Percentiles rank a stretch among this genome's conserved stretches.
phyloP scores from a whole-genome alignment of 2,113 vertebrate species.

The Otis tarda region DNA sequence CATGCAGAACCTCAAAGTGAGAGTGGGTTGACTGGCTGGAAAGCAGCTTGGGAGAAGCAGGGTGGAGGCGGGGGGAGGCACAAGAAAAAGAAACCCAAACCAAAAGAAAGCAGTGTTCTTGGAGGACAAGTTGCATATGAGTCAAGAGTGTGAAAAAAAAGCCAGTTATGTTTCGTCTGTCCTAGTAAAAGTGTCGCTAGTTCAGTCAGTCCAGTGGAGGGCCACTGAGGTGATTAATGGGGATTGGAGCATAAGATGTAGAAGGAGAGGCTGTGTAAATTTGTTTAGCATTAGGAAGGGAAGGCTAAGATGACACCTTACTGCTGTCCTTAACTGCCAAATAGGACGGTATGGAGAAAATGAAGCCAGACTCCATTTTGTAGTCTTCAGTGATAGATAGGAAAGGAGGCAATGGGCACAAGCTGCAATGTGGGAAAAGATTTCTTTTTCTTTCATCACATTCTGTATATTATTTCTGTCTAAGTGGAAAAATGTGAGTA shows the following conservation, averaged over 20 bases:
- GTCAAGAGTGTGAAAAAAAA: neutral
- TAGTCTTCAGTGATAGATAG: neutral
- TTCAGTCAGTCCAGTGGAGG: neutral
- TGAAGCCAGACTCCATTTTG: neutral
- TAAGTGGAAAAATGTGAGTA: neutral
- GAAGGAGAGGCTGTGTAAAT: neutral
- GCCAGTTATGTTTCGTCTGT: neutral
- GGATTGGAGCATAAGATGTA: neutral
- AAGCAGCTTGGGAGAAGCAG: neutral
- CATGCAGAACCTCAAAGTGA: neutral
- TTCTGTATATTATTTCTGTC: neutral
- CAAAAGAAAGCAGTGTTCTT: neutral
- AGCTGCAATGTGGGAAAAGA: neutral
- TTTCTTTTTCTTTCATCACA: neutral
- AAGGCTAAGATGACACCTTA: neutral
- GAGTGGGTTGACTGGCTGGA: neutral
- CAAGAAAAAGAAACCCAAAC: neutral
- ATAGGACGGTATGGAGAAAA: neutral
- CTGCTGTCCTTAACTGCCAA: neutral
- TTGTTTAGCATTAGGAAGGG: neutral
- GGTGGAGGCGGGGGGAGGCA: accelerated
- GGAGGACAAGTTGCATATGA: neutral
- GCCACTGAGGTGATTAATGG: neutral
- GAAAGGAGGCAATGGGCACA: neutral
- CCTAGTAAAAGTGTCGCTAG: neutral